Base-by-base conservation (phyloP, 1,140 invertebrate species). In the Eciton burchellii region DNA sequence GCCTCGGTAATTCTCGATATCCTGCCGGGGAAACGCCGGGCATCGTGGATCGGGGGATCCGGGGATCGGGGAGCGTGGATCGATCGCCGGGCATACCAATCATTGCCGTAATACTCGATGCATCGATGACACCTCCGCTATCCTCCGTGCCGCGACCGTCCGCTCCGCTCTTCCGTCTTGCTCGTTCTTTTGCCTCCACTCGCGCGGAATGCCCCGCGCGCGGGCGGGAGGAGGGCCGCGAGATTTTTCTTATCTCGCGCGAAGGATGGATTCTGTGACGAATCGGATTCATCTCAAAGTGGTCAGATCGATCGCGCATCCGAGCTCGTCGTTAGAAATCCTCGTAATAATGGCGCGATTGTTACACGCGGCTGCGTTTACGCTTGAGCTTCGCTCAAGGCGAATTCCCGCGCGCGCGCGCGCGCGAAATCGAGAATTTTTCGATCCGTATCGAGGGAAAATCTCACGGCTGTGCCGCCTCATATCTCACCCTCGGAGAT, bases 1-100 rank as follows among this genome's bases (percentile, higher is more conserved):
- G 85, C 76, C 82, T 71, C 29, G 60, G 79, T 85, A 83, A 89
- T 89, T 89, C 88, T 47, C 85, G 68, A 87, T 87, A 87, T 89
- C 88, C 88, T 89, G 88, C 79, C 71, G 65, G 21, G 71, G 74
- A 68, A 68, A 24, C 62, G 54, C 14, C 49, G 54, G 35, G 1
- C 14, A 24, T 41, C 57, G 57, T 12, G 57, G 29, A 74, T 79
- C 47, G 19, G n/a, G 49, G 26, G 21, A 16, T 3, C 60, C 9
- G 43, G 47, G 6, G 11, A 0, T n/a, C 12, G 49, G 26, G n/a
- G 49, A 12, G 43, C 43, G 56, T 76, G 65, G 54, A 71, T 81
- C 68, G 68, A 81, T 81, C 19, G 77, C 43, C 66, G 77, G 54
- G 66, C 70, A 81, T 73, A 72, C 81, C 68, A 85, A 63, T 82